These are phyloP conservation scores for Philotrypesis tridentata DNA, from an alignment of 1,140 invertebrate species.

Conservation along the genomic window DNA sequence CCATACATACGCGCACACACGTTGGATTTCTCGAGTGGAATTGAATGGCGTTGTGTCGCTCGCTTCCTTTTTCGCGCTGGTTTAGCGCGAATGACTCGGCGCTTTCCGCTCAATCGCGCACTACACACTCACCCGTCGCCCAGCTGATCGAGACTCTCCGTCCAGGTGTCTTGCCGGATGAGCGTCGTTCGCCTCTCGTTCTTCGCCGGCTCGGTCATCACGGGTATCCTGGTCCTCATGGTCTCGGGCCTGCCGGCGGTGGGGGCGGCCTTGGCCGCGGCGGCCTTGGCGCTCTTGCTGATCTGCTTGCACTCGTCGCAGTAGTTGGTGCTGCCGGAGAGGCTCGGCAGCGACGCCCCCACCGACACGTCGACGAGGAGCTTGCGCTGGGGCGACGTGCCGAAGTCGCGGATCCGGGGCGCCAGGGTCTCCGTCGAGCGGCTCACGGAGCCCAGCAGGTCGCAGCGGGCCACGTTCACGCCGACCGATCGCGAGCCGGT, in stretches of 20 bases:
- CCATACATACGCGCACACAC: not conserved
- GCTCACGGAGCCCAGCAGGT: constrained; percentile 58
- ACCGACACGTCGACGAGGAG: constrained; percentile 74
- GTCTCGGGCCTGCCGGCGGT: not conserved
- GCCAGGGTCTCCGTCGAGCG: constrained; percentile 66
- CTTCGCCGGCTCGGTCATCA: constrained; percentile 26
- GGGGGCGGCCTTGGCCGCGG: not conserved
- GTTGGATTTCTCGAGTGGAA: not conserved
- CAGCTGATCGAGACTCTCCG: constrained; percentile 40
- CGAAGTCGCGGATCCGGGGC: constrained; percentile 66
- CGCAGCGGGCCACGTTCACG: constrained; percentile 54
- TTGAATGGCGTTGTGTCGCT: not conserved
- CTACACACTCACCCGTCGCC: constrained; percentile 30
- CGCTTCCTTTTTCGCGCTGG: not conserved
- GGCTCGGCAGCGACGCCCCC: constrained; percentile 70
- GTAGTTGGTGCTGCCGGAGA: constrained; percentile 69
- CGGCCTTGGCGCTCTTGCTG: constrained; percentile 67
- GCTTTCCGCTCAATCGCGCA: not conserved
- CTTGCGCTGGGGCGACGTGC: constrained; percentile 72
- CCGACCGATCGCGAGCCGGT: constrained; percentile 61
- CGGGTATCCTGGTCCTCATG: constrained; percentile 42
- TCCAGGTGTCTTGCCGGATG: constrained; percentile 50
- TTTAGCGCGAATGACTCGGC: not conserved
- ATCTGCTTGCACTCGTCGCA: constrained; percentile 81
- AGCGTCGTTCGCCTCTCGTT: constrained; percentile 21